A percentile compares a stretch with the other conserved stretches of the same genome.
Conservation (phyloP, 2,113 vertebrate species). For the Microcebus lehilahytsara region DNA sequence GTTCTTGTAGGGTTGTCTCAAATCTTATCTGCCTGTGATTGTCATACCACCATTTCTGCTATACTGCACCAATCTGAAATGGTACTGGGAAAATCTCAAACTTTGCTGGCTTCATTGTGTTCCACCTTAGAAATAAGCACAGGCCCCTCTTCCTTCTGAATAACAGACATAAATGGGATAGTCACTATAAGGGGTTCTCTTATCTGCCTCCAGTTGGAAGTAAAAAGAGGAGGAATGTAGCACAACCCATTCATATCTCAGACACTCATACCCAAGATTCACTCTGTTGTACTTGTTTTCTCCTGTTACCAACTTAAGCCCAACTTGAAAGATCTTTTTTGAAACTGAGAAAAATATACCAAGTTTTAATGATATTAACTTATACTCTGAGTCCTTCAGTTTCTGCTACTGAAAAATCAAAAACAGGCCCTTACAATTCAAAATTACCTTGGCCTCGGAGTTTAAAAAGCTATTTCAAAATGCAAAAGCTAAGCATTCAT, state of each 20-base stretch:
- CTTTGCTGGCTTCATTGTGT: background rate
- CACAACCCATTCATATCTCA: background rate
- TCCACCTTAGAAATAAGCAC: background rate
- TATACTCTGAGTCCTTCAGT: background rate
- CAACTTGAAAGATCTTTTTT: background rate
- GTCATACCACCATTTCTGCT: background rate
- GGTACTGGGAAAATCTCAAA: background rate
- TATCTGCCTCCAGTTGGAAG: background rate
- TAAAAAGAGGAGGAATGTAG: background rate
- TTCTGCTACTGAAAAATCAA: slow-evolving; percentile 22
- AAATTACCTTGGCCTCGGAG: background rate
- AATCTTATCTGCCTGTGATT: background rate
- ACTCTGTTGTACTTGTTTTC: background rate
- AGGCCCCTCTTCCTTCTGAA: background rate
- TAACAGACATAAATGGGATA: background rate
- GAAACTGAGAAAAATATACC: background rate
- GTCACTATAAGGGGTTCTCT: background rate
- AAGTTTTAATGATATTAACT: background rate
- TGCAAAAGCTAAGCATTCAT: background rate
- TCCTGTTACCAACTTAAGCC: background rate
- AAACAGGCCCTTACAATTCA: background rate
- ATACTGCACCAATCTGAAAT: background rate
- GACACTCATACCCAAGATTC: background rate
- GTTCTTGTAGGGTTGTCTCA: background rate
- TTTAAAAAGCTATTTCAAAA: slow-evolving; percentile 6